Base-by-base conservation (phyloP, 2,113 vertebrate species). In the Oryzias melastigma region DNA sequence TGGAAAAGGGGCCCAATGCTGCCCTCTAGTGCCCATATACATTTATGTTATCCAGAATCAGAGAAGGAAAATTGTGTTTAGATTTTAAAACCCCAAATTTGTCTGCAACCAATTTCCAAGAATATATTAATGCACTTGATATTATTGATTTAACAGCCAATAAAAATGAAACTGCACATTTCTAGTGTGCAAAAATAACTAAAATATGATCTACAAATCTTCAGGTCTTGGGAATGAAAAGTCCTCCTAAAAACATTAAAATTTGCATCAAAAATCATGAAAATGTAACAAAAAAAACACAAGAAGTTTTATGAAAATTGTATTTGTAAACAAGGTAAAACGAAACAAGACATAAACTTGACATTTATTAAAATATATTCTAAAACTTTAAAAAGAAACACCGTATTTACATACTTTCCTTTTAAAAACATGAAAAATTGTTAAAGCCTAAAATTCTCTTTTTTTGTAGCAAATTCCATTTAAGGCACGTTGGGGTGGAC, bases 301-400 rank as follows among this genome's bases (percentile, higher is more conserved):
- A 7, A 24, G 19, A 48, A 4, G 14, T 48, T 78, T 81, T 78
- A 65, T 48, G 57, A 75, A 68, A 55, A 5, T 1, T 85, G 0
- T 87, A 86, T 87, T 82, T 83, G 73, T 61, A 83, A 7, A 65
- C 44, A 6, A 51, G 75, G 46, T 24, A 47, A 56, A 69, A 40
- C 5, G 51, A 18, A 78, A 75, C 48, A 47, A 68, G 4, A 51
- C 17, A 12, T 35, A 14, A 47, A 4, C 45, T 25, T 7, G 71
- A 81, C 22, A 65, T 79, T 65, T 85, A 85, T 85, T 83, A 50
- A 65, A 78, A 80, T 71, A 52, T 14, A 55, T 3, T 5, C n/a
- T 35, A 81, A 66, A 69, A 66, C 58, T 45, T 52, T 77, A 74
- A 83, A 77, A 80, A 45, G 16, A 19, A 3, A 61, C 22, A 55